Conservation (phyloP, 2,113 vertebrate species). For the Leucopsar rothschildi region DNA sequence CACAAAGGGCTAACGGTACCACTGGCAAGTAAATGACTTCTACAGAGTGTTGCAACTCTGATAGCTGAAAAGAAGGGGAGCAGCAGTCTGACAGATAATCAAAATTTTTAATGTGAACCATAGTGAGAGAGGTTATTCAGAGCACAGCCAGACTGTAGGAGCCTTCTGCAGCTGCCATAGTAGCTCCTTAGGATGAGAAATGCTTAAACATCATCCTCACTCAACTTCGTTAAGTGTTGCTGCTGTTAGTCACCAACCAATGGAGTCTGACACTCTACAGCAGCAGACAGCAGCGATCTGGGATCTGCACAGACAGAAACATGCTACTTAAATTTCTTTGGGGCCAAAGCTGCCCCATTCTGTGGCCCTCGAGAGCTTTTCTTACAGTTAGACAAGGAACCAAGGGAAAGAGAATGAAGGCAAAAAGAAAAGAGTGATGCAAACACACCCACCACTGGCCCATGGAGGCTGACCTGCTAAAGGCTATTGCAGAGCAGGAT, state of each 20-base stretch:
- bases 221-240: slow-evolving; percentile 26
- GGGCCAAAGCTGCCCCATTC: background rate
- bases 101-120: slow-evolving; percentile 65
- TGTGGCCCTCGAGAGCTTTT: background rate
- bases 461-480: background rate
- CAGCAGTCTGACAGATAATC: slow-evolving; percentile 64
- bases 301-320: background rate
- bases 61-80: slow-evolving; percentile 57
- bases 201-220: slow-evolving; percentile 53
- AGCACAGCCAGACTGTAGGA: slow-evolving; percentile 30
- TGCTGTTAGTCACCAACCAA: slow-evolving; percentile 8
- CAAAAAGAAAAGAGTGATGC: background rate
- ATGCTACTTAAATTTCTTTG: background rate
- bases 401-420: background rate
- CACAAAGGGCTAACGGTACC: slow-evolving; percentile 67
- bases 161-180: slow-evolving; percentile 29
- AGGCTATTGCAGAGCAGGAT: background rate
- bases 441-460: background rate
- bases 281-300: background rate
- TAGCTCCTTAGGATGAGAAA: slow-evolving; percentile 48
- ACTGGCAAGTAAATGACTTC: slow-evolving; percentile 65
- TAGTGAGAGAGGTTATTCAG: slow-evolving; percentile 53
- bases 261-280: background rate
- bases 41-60: slow-evolving; percentile 50
- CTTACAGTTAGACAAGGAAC: background rate